Base-by-base conservation (phyloP, 2,797 vertebrate genomes). In the Lerista edwardsae region DNA sequence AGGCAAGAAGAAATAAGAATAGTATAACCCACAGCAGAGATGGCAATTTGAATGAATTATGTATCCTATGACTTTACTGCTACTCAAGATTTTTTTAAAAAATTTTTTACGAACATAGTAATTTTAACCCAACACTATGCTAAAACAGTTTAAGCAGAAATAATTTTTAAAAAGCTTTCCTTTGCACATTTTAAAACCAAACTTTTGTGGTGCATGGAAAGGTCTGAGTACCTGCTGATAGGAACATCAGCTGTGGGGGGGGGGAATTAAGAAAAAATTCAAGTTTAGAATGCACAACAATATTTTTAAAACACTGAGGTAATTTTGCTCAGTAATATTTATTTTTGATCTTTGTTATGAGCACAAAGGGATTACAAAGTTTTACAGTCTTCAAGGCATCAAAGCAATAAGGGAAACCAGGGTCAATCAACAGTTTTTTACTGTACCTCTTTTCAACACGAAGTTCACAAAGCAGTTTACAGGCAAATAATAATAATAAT, bases 1-100 rank as follows among this genome's bases (percentile, higher is more conserved):
- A 93, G 87, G 72, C 51, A 65, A 80, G 2, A 83, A 1, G 55
- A 80, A 84, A 88, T 87, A 84, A 9, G 87, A 87, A 41, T 41
- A 87, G 77, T 1, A 79, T 29, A 61, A 25, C 44, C 88, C 57
- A 6, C 61, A 75, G 68, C 31, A 55, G 4, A 31, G 51, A 39
- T 79, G 27, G 57, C 69, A 84, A 84, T 64, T 84, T 14, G 0
- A 88, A 86, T 72, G 67, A 90, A 90, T 86, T 3, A 2, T 84
- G 15, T 17, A 9, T 34, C 59, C 4, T 4, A 1, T 81, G 55
- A 75, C 78, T 84, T 81, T 79, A 83, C 36, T 71, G 77, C 0
- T 68, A 41, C 4, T 2, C 71, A 27, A 23, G 36, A n/a, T 65
- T 7, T 86, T 65, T 1, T 0, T 90, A 64, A 31, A 21, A 39